Conservation (phyloP, 2,888 invertebrate species). For the Diarsia dahlii region DNA sequence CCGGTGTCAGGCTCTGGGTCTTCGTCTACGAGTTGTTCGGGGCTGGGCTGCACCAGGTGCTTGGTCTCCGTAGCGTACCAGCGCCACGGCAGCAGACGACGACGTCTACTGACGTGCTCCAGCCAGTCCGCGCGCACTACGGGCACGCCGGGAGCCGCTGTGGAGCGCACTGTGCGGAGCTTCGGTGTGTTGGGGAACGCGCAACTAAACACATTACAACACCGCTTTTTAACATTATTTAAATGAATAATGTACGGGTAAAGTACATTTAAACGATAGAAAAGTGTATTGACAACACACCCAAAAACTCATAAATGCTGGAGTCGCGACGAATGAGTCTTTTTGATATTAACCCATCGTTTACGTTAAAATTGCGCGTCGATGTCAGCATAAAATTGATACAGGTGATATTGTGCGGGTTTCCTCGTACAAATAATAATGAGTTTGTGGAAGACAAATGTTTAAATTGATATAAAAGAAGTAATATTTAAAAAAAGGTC, state of each 20-base stretch:
- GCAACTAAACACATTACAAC: conserved; percentile 91
- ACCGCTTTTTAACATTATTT: background rate
- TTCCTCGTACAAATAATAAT: background rate
- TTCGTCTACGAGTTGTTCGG: conserved; percentile 64
- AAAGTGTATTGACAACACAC: too few species aligned
- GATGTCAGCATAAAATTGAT: too few species aligned
- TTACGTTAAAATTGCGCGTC: too few species aligned
- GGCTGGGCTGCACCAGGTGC: conserved; percentile 76
- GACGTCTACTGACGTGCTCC: conserved; percentile 90
- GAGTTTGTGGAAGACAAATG: too few species aligned
- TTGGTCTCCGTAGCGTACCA: conserved; percentile 90
- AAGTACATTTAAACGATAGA: too few species aligned
- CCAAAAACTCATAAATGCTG: too few species aligned
- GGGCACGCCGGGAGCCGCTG: conserved; percentile 87
- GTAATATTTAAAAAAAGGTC: too few species aligned
- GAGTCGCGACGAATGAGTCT: too few species aligned
- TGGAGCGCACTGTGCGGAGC: conserved; percentile 85
- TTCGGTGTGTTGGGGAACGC: conserved; percentile 97
- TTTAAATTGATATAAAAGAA: too few species aligned
- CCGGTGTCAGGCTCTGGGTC: conserved; percentile 90
- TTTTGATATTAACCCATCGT: too few species aligned
- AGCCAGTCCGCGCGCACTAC: conserved; percentile 95
- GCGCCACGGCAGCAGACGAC: conserved; percentile 92
- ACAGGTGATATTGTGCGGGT: too few species aligned
- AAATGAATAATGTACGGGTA: background rate